Evolutionary conservation across 2,797 vertebrate species (phyloP), one percentile per base, ranked within the genome.

Genomic region (Coccyzus lansbergi): DNA sequence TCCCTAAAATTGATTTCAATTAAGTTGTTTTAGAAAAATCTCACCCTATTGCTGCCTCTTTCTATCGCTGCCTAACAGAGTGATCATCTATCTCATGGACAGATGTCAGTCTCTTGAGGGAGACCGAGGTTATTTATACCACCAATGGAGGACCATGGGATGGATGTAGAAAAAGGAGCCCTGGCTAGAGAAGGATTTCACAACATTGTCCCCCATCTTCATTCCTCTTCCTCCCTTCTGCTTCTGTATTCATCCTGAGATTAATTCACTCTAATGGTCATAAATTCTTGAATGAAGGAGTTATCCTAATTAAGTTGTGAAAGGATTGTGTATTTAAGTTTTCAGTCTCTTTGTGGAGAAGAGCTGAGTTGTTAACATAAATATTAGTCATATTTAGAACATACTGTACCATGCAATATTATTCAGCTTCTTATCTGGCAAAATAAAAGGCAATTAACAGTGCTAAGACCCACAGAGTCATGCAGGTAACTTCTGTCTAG

Each of bases 41-140:
- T 36, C 48, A 31, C 1, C 6, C 4, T n/a, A 4, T 29, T 83
- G 5, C 4, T 70, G 16, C 10, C 4, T 71, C 17, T 52, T 52
- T 12, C 20, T 16, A 5, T 33, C 20, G 10, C 19, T 58, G 42
- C 25, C 29, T 44, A 20, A 3, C 19, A 49, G 44, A 49, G 7
- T 0, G 0, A 56, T 34, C 2, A 56, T 20, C 20, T 9, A 8
- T 24, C 29, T 33, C 15, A 63, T 2, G 2, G 2, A 31, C 0
- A 1, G 11, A 49, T 7, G 13, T 5, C 10, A 36, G 4, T 7
- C 13, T 64, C 24, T 19, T 25, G 34, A 65, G 21, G 19, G 21
- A 80, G n/a, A 26, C 7, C 7, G 49, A 20, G 0, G 0, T 3
- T 40, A 55, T 84, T 75, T 81, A 5, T 70, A 38, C 10, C 21